Evolutionary conservation across 2,113 vertebrate genomes (phyloP), one percentile per base, ranked within the genome.

Genomic region (Rousettus leschenaultii): DNA sequence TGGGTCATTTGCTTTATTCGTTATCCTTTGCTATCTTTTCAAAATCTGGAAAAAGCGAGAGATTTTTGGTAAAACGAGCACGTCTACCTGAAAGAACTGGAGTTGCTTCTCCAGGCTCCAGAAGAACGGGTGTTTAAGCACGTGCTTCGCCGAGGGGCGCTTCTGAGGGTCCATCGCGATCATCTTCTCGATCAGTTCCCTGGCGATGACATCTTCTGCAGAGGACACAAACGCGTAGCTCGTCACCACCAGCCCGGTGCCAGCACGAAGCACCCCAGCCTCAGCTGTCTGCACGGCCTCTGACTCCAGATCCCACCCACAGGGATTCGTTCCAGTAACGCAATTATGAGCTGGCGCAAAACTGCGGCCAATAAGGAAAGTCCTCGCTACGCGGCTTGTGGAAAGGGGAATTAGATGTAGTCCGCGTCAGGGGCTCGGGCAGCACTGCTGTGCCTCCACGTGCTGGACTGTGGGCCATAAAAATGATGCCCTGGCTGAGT

Each of bases 101-200:
- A 99, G 99, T 98, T 99, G 99, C 95, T 99, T 99, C 87, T 99
- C 99, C 83, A 99, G 98, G 94, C 98, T 99, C 99, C 99, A 99
- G 97, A 99, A 99, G 98, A 99, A 99, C 0, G 99, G 99, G 68
- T 99, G 99, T 63, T 99, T 99, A 15, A 99, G 99, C 93, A 99
- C 99, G 4, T 99, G 98, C 94, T 99, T 99, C 1, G 99, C 99
- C 1, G 99, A 99, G 0, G 99, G 99, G 26, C 99, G 99, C 83
- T 94, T 98, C 91, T 99, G 99, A 12, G 99, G 99, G 70, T 99
- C 99, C 98, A 98, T 98, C 12, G 98, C 99, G 71, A 99, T 98
- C 99, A 99, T 99, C 89, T 99, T 99, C 95, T 99, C 99, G 74
- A 99, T 99, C 68, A 99, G 96, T 91, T 99, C 98, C 97, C 96